Evolutionary conservation across 1,140 invertebrate genomes (phyloP), one percentile per base, ranked within the genome.

Genomic region (Liolophura sinensis): DNA sequence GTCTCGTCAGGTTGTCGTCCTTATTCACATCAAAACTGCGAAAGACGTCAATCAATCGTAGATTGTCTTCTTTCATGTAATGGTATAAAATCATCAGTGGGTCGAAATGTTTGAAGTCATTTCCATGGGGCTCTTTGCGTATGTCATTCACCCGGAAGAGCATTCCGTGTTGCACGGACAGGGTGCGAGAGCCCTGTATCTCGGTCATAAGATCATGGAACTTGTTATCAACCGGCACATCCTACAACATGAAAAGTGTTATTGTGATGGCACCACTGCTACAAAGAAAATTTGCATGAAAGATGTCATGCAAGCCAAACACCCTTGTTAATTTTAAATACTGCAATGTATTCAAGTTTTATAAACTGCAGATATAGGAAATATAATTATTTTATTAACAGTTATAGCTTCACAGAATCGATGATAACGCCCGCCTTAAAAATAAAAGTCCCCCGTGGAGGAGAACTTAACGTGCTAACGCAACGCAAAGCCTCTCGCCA

Each of bases 41-140:
- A 59, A 76, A 76, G 15, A 76, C 51, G 47, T 76, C 75, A 54
- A 74, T 67, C 14, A 76, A 52, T 16, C 75, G 64, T 6, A 76
- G 46, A 60, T 71, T 71, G 52, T 76, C 68, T 51, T 74, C 73
- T 54, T 68, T 71, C 75, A 76, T 76, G 58, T 74, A 73, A 67
- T 76, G 71, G 69, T 74, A 76, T 48, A 76, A 62, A 0, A 76
- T 49, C 59, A 71, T 55, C 5, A 72, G 47, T 7, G 75, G 73
- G 52, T 76, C 73, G 57, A 77, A 75, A 0, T 71, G 77, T 54
- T 79, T 75, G 47, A 68, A 71, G 48, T 71, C 67, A 16, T 71
- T 54, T 40, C 73, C 18, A 3, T 48, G 60, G 7, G 70, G 60
- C 25, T 71, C 74, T 58, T 71, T 71, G 6, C 70, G 68, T 40